Percentiles rank a stretch among this genome's conserved stretches.
Evolutionary conservation across 2,113 vertebrate genomes (phyloP).

Genomic region (Donacobius atricapilla): DNA sequence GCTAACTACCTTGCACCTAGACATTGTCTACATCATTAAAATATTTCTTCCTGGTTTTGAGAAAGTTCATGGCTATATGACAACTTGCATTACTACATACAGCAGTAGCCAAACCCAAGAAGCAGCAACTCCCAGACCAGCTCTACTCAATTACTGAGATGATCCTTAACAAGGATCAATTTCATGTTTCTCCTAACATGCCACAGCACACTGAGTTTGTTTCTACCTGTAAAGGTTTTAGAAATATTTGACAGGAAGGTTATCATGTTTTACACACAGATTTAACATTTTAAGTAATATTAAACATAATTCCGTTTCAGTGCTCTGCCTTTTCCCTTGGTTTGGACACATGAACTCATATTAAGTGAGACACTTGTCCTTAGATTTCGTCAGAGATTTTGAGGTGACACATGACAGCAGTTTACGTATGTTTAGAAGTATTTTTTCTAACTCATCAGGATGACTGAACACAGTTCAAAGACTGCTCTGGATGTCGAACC

Average conservation of each 20-base stretch:
- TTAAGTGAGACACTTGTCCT: background rate
- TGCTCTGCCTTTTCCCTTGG: background rate
- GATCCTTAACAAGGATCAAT: background rate
- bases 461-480: background rate
- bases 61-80: background rate
- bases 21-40: slow-evolving; percentile 5
- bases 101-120: background rate
- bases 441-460: background rate
- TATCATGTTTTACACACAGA: background rate
- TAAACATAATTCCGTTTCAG: background rate
- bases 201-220: background rate
- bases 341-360: background rate
- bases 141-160: background rate
- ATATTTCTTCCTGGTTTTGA: background rate
- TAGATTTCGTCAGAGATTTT: background rate
- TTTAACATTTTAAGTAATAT: background rate
- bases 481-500: background rate
- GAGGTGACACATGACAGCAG: background rate
- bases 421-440: background rate
- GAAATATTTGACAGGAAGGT: background rate
- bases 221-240: background rate
- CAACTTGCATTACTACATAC: background rate
- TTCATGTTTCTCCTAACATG: background rate
- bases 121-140: background rate
- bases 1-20: background rate